Evolutionary conservation across 2,888 invertebrate genomes (phyloP).

Genomic region (Nomada ruficornis): DNA sequence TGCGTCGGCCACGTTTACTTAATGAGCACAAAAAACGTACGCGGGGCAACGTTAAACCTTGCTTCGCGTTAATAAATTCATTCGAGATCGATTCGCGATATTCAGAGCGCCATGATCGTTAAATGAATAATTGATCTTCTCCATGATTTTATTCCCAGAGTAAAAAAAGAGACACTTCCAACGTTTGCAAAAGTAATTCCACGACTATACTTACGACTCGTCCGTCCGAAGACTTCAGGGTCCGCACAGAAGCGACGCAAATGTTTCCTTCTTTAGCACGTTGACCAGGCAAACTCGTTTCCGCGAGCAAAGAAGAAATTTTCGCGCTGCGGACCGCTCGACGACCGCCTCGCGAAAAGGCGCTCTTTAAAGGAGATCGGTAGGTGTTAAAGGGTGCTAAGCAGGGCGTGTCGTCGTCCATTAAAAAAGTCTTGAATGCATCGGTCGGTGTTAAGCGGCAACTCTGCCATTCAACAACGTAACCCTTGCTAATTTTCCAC

Average conservation of each 20-base stretch:
- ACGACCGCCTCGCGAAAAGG: conserved; percentile 35
- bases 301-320: conserved; percentile 5
- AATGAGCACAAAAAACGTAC: conserved; percentile 31
- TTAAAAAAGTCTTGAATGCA: conserved; percentile 76
- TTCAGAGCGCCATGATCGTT: too few species aligned
- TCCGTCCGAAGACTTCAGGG: conserved; percentile 10
- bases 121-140: neutral
- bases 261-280: conserved; percentile 52
- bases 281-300: conserved; percentile 38
- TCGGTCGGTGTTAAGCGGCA: conserved; percentile 79
- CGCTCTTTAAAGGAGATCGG: conserved; percentile 72
- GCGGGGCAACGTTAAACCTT: conserved; percentile 10
- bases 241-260: conserved; percentile 7
- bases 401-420: conserved; percentile 79
- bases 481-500: conserved; percentile 81
- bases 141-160: neutral
- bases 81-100: neutral
- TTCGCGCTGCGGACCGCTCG: conserved; percentile 39
- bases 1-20: conserved; percentile 26
- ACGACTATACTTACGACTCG: neutral
- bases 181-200: neutral
- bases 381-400: conserved; percentile 82
- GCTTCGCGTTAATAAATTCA: neutral
- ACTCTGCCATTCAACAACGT: conserved; percentile 73
- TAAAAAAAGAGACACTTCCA: neutral